A percentile compares a stretch with the other conserved stretches of the same genome.
Conservation (phyloP, 2,113 vertebrate genomes). For the human region DNA sequence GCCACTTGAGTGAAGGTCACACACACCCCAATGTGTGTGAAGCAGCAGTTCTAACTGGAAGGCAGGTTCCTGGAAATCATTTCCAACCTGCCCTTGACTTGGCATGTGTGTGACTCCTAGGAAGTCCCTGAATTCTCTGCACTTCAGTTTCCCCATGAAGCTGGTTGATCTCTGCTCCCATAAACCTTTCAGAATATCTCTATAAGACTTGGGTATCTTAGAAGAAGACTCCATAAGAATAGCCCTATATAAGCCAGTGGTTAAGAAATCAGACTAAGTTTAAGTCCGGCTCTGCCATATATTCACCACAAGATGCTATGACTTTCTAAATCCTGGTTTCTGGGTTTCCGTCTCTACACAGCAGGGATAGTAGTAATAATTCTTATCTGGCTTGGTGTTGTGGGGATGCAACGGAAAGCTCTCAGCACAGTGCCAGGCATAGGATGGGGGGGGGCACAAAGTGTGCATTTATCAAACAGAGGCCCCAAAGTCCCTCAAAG, state of each 20-base stretch:
- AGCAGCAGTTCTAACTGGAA: background rate
- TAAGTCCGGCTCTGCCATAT: background rate
- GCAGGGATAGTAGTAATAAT: background rate
- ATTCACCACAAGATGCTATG: background rate
- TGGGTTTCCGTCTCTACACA: background rate
- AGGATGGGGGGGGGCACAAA: background rate
- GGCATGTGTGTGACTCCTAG: background rate
- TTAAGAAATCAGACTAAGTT: background rate
- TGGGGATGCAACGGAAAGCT: background rate
- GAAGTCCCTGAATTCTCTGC: background rate
- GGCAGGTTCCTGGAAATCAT: background rate
- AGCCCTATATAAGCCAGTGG: background rate
- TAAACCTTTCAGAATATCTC: background rate
- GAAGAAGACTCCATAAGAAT: background rate
- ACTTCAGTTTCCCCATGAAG: background rate
- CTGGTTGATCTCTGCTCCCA: background rate
- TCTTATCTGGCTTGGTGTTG: too few species aligned
- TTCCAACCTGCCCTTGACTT: background rate
- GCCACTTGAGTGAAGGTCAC: background rate
- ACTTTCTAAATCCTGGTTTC: background rate
- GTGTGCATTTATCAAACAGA: background rate
- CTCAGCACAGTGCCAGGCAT: background rate
- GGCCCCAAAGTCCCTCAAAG: background rate
- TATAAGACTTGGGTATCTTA: background rate
- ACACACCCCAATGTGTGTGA: rapidly evolving